Evolutionary conservation across 2,113 vertebrate genomes (phyloP).

Genomic region (Peromyscus californicus): DNA sequence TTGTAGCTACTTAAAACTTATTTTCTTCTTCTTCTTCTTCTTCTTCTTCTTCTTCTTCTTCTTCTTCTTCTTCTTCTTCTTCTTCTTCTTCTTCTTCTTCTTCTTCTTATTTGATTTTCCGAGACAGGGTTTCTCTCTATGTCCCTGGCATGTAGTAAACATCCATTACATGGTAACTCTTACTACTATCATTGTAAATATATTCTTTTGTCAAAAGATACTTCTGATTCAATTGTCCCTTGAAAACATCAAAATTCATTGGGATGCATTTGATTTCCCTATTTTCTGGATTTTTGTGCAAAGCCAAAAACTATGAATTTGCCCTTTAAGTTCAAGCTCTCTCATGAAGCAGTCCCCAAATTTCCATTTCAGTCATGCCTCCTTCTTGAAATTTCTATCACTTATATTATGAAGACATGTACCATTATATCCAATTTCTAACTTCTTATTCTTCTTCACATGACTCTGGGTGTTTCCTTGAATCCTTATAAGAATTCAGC

Average conservation of each 20-base stretch:
- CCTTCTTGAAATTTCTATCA: not conserved
- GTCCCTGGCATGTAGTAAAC: not conserved
- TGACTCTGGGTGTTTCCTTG: not conserved
- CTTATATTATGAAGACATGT: not conserved
- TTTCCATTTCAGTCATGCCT: not conserved
- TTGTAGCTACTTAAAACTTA: not conserved
- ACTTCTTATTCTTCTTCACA: not conserved
- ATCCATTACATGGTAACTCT: not conserved
- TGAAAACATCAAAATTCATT: slow-evolving; percentile 63
- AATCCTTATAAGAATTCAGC: not conserved
- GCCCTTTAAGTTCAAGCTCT: not conserved
- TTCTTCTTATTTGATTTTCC: too few species aligned
- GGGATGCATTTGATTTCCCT: not conserved
- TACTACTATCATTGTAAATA: not conserved
- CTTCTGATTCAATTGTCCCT: slow-evolving; percentile 27
- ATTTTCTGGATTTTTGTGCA: slow-evolving; percentile 39
- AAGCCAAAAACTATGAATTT: not conserved
- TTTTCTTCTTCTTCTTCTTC: too few species aligned
- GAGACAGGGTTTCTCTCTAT: too few species aligned
- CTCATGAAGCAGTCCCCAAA: not conserved
- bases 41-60: too few species aligned
- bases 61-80: too few species aligned
- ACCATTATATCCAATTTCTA: not conserved
- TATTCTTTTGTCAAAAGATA: slow-evolving; percentile 59
- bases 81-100: too few species aligned